A percentile compares a stretch with the other conserved stretches of the same genome.
These are phyloP conservation scores for Hypomecis atomaria DNA, from an alignment of 2,888 invertebrate genomes.

Conservation along the genomic window DNA sequence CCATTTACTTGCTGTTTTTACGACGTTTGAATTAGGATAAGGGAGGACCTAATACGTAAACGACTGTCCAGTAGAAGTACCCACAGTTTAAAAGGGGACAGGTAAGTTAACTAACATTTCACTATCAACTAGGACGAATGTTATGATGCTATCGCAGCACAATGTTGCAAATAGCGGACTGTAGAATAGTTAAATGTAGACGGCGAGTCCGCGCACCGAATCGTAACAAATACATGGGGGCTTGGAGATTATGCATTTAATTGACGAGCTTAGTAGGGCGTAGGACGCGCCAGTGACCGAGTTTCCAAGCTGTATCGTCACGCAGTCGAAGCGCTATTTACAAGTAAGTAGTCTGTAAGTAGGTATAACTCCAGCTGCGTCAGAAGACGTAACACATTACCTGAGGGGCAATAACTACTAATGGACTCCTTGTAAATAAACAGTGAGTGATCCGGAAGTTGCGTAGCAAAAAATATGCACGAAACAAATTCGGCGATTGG, in stretches of 20 bases:
- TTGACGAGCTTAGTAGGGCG: slow-evolving; percentile 47
- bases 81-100: slow-evolving; percentile 26
- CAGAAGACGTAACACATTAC: slow-evolving; percentile 48
- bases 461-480: slow-evolving; percentile 30
- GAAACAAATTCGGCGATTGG: slow-evolving; percentile 36
- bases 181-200: slow-evolving; percentile 36
- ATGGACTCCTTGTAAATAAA: slow-evolving; percentile 45
- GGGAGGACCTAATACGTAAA: slow-evolving; percentile 8
- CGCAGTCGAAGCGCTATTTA: slow-evolving; percentile 50
- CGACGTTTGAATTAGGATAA: slow-evolving; percentile 21
- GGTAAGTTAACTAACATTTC: slow-evolving; percentile 28
- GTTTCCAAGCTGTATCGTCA: slow-evolving; percentile 50
- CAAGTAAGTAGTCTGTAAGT: slow-evolving; percentile 49
- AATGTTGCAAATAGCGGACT: slow-evolving; percentile 34
- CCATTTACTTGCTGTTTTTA: slow-evolving; percentile 19
- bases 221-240: slow-evolving; percentile 47
- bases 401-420: slow-evolving; percentile 43
- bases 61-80: slow-evolving; percentile 13
- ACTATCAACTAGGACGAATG: slow-evolving; percentile 29
- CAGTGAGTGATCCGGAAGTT: slow-evolving; percentile 32
- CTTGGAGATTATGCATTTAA: slow-evolving; percentile 51
- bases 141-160: slow-evolving; percentile 31
- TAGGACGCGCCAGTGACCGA: slow-evolving; percentile 59
- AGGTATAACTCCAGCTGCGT: slow-evolving; percentile 48
- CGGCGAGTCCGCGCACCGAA: slow-evolving; percentile 30